These are phyloP conservation scores for Corythoichthys intestinalis DNA, from an alignment of 2,113 vertebrate genomes.

Conservation along the genomic window DNA sequence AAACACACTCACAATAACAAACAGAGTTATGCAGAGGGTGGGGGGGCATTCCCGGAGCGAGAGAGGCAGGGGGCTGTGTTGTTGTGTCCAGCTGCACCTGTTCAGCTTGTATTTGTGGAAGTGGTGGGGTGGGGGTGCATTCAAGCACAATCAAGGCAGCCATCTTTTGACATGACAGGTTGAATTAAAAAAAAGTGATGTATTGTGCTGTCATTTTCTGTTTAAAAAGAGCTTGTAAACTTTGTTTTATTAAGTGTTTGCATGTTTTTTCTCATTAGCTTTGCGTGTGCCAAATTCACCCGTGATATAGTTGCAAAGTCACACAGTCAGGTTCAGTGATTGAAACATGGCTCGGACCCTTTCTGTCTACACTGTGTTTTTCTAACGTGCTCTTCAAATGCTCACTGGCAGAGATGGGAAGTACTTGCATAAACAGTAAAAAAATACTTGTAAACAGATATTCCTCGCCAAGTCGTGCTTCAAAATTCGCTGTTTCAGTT, in stretches of 20 bases:
- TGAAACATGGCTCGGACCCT: background rate
- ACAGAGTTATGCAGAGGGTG: conserved; percentile 11
- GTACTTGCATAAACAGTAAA: no score
- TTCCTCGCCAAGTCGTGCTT: no score
- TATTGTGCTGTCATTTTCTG: background rate
- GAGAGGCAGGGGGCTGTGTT: conserved; percentile 38
- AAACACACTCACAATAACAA: conserved; percentile 8
- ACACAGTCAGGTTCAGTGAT: background rate
- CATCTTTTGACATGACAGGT: conserved; percentile 18
- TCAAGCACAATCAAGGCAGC: conserved; percentile 20
- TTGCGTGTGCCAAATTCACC: background rate
- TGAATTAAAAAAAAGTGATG: conserved; percentile 5
- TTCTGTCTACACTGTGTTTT: background rate
- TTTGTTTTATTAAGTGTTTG: background rate
- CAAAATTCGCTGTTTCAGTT: no score
- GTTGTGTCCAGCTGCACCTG: conserved; percentile 66
- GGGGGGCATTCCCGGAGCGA: conserved; percentile 42
- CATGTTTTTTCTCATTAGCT: background rate
- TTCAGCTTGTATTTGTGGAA: conserved; percentile 43
- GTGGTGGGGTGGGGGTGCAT: conserved; percentile 4
- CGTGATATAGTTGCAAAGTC: background rate
- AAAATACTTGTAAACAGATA: no score
- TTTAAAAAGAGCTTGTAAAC: background rate
- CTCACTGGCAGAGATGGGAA: no score
- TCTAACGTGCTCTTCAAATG: background rate